Conservation (phyloP, 2,888 invertebrate species). For the Agrochola macilenta region DNA sequence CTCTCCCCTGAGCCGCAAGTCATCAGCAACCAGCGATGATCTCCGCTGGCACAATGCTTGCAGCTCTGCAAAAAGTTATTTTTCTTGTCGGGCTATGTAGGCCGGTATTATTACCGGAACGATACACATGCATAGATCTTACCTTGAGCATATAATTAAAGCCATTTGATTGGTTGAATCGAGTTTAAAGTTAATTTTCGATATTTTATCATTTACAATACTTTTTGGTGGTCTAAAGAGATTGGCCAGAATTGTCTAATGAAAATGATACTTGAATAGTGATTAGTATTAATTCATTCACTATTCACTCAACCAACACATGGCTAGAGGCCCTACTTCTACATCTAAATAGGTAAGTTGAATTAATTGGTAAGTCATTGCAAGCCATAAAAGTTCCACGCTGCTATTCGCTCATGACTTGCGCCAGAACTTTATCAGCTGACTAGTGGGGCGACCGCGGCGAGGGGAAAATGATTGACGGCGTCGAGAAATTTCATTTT, state of each 20-base stretch:
- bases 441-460: slow-evolving; percentile 73
- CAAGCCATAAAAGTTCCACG: neutral
- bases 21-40: slow-evolving; percentile 50
- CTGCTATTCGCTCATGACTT: slow-evolving; percentile 59
- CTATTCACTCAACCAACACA: too few relatives aligned
- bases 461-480: slow-evolving; percentile 90
- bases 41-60: neutral
- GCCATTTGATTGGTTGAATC: neutral
- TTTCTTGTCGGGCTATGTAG: neutral
- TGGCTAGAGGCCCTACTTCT: neutral
- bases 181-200: neutral
- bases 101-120: neutral
- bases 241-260: too few relatives aligned
- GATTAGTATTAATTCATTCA: neutral
- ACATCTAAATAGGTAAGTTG: neutral
- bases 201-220: neutral
- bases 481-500: slow-evolving; percentile 89
- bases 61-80: neutral
- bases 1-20: slow-evolving; percentile 67
- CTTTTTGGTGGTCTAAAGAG: neutral
- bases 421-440: slow-evolving; percentile 68
- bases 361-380: neutral
- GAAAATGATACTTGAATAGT: neutral
- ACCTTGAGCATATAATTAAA: neutral
- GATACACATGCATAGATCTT: neutral